phyloP scores from a whole-genome alignment of 2,888 invertebrate species.

The Amaurobius ferox region DNA sequence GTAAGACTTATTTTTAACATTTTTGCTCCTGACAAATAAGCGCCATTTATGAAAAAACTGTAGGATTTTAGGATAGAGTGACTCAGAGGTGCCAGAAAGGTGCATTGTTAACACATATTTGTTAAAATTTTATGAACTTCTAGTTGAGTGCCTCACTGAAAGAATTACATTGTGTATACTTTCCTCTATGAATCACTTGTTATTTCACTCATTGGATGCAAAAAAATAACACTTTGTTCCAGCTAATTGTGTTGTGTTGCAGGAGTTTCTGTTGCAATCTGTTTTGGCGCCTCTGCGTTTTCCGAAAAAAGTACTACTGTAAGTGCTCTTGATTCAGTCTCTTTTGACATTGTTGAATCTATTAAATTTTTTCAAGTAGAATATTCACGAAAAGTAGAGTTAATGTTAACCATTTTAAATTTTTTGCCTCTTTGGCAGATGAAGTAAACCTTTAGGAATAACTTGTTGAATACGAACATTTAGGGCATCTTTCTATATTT shows the following conservation, averaged over 20 bases:
- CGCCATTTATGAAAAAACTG: slow-evolving; percentile 63
- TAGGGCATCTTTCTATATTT: slow-evolving; percentile 62
- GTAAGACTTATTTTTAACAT: slow-evolving; percentile 69
- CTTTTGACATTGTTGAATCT: slow-evolving; percentile 73
- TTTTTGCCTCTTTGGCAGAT: slow-evolving; percentile 68
- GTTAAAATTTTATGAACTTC: neutral
- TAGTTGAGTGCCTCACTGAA: neutral
- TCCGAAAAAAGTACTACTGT: slow-evolving; percentile 68
- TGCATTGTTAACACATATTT: too few species aligned
- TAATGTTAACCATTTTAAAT: slow-evolving; percentile 72
- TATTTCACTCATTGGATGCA: neutral
- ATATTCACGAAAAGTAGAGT: slow-evolving; percentile 64
- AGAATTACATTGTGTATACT: neutral
- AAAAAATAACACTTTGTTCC: too few species aligned
- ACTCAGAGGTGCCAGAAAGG: slow-evolving; percentile 55
- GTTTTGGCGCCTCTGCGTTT: slow-evolving; percentile 66
- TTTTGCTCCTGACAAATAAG: slow-evolving; percentile 67
- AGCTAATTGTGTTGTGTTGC: too few species aligned
- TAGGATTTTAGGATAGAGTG: slow-evolving; percentile 50
- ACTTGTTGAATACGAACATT: slow-evolving; percentile 63
- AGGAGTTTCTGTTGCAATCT: too few species aligned
- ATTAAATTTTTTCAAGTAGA: slow-evolving; percentile 72
- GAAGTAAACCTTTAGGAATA: slow-evolving; percentile 54
- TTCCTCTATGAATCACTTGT: too few species aligned
- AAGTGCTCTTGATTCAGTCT: slow-evolving; percentile 73